These are phyloP conservation scores for Strigamia crassipes DNA, from an alignment of 2,888 invertebrate genomes.

Conservation along the genomic window DNA sequence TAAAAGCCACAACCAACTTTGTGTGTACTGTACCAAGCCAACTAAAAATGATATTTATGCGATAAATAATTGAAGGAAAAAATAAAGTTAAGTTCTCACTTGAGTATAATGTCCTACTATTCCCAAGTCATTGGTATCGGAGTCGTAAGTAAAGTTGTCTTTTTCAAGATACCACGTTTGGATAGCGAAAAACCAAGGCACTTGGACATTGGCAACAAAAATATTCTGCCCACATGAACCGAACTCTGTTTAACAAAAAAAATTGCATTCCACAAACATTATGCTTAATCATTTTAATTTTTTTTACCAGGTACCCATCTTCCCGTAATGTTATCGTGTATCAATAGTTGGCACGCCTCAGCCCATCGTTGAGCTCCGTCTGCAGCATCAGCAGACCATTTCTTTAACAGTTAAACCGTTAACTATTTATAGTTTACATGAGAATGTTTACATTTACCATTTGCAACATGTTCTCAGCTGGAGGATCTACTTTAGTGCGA, in stretches of 20 bases:
- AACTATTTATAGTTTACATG: neutral
- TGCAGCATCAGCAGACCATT: conserved; percentile 74
- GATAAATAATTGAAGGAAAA: neutral
- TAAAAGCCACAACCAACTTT: conserved; percentile 77
- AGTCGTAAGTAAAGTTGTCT: conserved; percentile 73
- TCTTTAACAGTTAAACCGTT: conserved; percentile 62
- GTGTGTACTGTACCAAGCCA: conserved; percentile 80
- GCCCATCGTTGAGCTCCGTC: conserved; percentile 76
- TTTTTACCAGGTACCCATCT: conserved; percentile 64
- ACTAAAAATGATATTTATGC: conserved; percentile 53
- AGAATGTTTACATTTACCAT: conserved; percentile 66
- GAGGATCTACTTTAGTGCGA: conserved; percentile 72
- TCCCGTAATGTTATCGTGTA: conserved; percentile 71
- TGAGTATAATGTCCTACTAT: conserved; percentile 80
- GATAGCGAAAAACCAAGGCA: conserved; percentile 80
- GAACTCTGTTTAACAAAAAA: conserved; percentile 58
- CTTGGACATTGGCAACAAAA: conserved; percentile 77
- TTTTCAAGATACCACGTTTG: conserved; percentile 79
- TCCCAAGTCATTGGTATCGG: conserved; percentile 64
- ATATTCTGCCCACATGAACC: conserved; percentile 82
- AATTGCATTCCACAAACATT: neutral
- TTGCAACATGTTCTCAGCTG: conserved; percentile 77
- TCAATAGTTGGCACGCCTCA: conserved; percentile 70
- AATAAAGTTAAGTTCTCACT: conserved; percentile 50
- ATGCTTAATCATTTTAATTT: neutral